A percentile compares a stretch with the other conserved stretches of the same genome.
phyloP scores from a whole-genome alignment of 2,797 vertebrate genomes.

The Crenuchus spilurus region DNA sequence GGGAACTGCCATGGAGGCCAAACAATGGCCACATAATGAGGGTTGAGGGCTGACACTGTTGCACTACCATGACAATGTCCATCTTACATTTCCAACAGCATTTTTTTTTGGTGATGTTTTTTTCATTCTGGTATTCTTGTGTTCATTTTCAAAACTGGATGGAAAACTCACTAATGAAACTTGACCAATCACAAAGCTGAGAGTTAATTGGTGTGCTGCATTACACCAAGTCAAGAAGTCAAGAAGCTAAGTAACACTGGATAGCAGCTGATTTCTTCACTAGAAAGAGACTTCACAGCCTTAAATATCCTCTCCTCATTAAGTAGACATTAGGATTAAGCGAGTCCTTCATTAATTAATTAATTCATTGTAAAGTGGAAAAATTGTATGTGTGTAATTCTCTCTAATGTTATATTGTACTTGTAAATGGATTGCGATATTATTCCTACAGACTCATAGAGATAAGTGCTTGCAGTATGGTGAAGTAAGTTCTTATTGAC shows the following conservation, averaged over 20 bases:
- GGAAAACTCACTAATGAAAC: no score
- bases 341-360: slow-evolving; percentile 11
- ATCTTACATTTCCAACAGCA: no score
- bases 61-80: slow-evolving; percentile 20
- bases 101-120: no score
- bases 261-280: neutral
- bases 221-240: slow-evolving; percentile 6
- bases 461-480: neutral
- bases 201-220: slow-evolving; percentile 20
- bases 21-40: no score
- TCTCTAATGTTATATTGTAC: slow-evolving; percentile 2
- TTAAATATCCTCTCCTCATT: slow-evolving; percentile 18
- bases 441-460: neutral
- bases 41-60: no score
- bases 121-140: no score
- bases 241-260: neutral
- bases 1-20: no score
- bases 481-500: neutral
- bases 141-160: no score
- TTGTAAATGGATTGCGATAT: neutral
- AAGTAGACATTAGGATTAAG: slow-evolving; percentile 7
- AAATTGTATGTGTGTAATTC: neutral
- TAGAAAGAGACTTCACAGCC: slow-evolving; percentile 1
- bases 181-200: slow-evolving; percentile 26
- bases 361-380: slow-evolving; percentile 14